A percentile compares a stretch with the other conserved stretches of the same genome.
Evolutionary conservation across 1,140 invertebrate species (phyloP).

Genomic region (Dendroctonus ponderosae): DNA sequence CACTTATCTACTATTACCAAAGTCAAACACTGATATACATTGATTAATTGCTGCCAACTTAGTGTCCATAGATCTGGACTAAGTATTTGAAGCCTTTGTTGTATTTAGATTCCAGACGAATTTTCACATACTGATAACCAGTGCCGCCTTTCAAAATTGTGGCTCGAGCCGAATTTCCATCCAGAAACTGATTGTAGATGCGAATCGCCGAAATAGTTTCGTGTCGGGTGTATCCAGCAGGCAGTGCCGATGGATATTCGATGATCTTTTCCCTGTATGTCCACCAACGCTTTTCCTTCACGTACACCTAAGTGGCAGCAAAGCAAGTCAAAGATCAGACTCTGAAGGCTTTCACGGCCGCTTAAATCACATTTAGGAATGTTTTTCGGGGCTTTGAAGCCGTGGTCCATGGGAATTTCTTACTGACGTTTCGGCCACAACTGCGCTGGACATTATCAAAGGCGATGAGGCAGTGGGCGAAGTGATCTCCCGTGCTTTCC

Average conservation of each 20-base stretch:
- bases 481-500: too few species aligned
- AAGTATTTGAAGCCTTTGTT: constrained; percentile 38
- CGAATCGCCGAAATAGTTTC: constrained; percentile 39
- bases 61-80: constrained; percentile 42
- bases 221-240: constrained; percentile 33
- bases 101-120: constrained; percentile 35
- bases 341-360: too few species aligned
- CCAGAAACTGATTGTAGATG: constrained; percentile 40
- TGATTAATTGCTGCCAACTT: constrained; percentile 1
- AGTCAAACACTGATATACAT: too few species aligned
- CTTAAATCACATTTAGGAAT: too few species aligned
- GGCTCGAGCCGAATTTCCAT: constrained; percentile 38
- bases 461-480: too few species aligned
- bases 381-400: too few species aligned
- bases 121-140: constrained; percentile 39
- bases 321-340: too few species aligned
- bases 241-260: constrained; percentile 36
- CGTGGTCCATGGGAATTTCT: too few species aligned
- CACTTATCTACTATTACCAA: too few species aligned
- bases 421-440: too few species aligned
- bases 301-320: constrained; percentile 19
- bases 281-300: constrained; percentile 38
- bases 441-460: too few species aligned
- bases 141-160: constrained; percentile 36
- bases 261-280: constrained; percentile 34